Evolutionary conservation across 2,888 invertebrate genomes (phyloP), one percentile per base, ranked within the genome.

Genomic region (Dicyrtoma fusca): DNA sequence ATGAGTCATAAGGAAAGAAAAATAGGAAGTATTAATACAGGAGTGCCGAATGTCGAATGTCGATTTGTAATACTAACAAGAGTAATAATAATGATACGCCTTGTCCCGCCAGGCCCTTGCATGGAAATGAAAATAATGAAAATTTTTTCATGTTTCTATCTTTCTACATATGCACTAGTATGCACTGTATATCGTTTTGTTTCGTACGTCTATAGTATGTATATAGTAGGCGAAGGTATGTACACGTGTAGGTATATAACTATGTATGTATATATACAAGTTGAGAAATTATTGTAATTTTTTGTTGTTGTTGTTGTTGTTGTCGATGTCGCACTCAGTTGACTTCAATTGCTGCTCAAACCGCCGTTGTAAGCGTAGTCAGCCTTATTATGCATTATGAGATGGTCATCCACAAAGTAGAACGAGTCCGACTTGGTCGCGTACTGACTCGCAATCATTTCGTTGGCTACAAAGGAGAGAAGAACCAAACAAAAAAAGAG

Each of bases 301-400:
- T 23, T 57, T 23, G 14, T 21, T 26, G 2, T 21, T 14, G 4
- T 57, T 23, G 17, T 53, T 21, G 10, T 19, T 53, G 13, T 53
- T 57, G 26, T 57, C 23, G 3, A 8, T 34, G 34, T 34, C 34
- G 3, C 34, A 8, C 8, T 34, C 34, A 14, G 57, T 25, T 57
- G 57, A 57, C 21, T 57, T 61, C 44, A 55, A 55, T 64, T 71
- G 34, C 47, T 49, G 47, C 66, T 68, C 42, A 87, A 85, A 79
- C 92, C 92, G 74, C 94, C 95, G 82, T 95, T 92, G 85, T 97
- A 98, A 64, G 97, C 95, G 85, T 98, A 98, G 84, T 97, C 98
- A 49, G 98, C 98, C 87, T 98, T 98, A 86, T 98, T 98, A 87
- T 98, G 98, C 97, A 99, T 98, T 77, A 99, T 94, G 73, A 99